Conservation (phyloP, 2,888 invertebrate genomes). For the Limnephilus lunatus region DNA sequence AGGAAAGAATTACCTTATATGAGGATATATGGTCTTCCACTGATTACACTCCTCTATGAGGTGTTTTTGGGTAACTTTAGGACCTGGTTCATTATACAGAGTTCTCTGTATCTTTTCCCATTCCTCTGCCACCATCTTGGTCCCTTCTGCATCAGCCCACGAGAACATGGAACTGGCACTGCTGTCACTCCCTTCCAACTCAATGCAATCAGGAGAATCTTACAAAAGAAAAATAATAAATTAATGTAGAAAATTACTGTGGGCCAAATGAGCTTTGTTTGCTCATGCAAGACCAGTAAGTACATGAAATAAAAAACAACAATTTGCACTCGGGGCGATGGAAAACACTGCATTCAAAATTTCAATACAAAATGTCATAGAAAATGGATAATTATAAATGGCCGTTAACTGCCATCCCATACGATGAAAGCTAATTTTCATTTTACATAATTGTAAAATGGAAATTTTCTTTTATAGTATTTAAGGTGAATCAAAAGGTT, state of each 20-base stretch:
- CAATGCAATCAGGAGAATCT: conserved; percentile 63
- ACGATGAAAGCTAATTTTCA: too few relatives aligned
- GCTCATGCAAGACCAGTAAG: not conserved
- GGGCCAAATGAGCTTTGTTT: not conserved
- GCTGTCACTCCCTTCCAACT: conserved; percentile 71
- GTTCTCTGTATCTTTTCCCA: conserved; percentile 79
- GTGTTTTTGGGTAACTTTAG: conserved; percentile 74
- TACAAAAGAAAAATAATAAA: not conserved
- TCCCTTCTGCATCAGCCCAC: conserved; percentile 75
- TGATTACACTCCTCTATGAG: conserved; percentile 79
- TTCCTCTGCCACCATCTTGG: conserved; percentile 76
- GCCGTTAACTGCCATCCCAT: too few relatives aligned
- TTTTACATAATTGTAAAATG: too few relatives aligned
- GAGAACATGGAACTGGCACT: conserved; percentile 77
- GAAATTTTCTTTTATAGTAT: too few relatives aligned
- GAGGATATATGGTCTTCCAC: conserved; percentile 79
- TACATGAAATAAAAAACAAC: too few relatives aligned
- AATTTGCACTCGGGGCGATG: too few relatives aligned
- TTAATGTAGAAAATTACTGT: not conserved
- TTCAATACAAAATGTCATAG: too few relatives aligned
- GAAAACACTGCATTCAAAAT: too few relatives aligned
- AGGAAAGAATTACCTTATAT: conserved; percentile 73
- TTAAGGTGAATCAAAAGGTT: too few relatives aligned
- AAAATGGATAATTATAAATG: too few relatives aligned
- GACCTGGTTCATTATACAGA: conserved; percentile 77